phyloP scores from a whole-genome alignment of 2,797 vertebrate genomes.

The Thaleichthys pacificus region DNA sequence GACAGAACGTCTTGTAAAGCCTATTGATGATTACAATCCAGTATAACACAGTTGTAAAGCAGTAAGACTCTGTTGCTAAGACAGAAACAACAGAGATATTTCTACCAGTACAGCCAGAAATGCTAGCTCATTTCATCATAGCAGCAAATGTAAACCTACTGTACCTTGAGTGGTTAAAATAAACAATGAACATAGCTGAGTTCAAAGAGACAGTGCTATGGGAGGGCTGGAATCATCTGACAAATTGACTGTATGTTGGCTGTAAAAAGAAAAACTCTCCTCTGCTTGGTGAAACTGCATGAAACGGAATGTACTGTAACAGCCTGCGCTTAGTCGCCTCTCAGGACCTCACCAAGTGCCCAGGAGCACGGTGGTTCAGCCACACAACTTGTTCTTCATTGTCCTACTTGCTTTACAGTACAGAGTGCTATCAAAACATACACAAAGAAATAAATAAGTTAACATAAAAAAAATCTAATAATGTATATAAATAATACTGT shows the following conservation, averaged over 20 bases:
- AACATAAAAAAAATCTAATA: constrained; percentile 71
- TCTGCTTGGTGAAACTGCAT: not conserved
- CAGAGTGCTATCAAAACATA: constrained; percentile 71
- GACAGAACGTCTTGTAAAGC: constrained; percentile 7
- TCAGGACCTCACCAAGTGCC: no score
- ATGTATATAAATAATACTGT: constrained; percentile 92
- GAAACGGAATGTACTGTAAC: not conserved
- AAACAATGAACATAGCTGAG: not conserved
- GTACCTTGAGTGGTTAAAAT: constrained; percentile 32
- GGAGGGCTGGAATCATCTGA: not conserved
- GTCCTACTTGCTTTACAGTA: constrained; percentile 65
- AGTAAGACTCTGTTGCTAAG: not conserved
- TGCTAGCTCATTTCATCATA: constrained; percentile 23
- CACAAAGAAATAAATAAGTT: constrained; percentile 90
- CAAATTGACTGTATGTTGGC: not conserved
- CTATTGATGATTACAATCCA: not conserved
- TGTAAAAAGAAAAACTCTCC: not conserved
- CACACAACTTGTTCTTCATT: no score
- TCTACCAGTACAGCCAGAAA: constrained; percentile 8
- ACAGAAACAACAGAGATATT: constrained; percentile 2
- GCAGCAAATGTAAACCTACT: constrained; percentile 38
- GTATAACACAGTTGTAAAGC: not conserved
- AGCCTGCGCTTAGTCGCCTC: no score
- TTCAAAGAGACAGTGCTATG: not conserved
- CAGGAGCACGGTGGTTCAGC: no score